These are phyloP conservation scores for Syngnathus acus DNA, from an alignment of 2,797 vertebrate species.

Conservation along the genomic window DNA sequence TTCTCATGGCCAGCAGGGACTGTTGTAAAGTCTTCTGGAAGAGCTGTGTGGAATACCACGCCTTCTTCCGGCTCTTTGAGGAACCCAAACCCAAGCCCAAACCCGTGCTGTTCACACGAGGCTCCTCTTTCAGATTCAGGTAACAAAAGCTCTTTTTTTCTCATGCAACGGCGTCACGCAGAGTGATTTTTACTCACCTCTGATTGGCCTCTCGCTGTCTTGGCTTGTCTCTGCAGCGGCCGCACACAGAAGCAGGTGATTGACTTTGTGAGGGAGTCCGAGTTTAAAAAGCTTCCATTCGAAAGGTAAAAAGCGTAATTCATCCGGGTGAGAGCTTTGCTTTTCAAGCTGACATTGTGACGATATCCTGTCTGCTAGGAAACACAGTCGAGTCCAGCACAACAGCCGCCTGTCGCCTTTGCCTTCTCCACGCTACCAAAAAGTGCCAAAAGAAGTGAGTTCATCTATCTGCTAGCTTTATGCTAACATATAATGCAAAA, in stretches of 20 bases:
- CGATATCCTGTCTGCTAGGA: constrained; percentile 68
- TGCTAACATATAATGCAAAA: no score
- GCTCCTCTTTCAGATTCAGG: constrained; percentile 98
- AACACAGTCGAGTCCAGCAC: constrained; percentile 92
- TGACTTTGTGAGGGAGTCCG: constrained; percentile 92
- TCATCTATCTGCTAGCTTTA: no score
- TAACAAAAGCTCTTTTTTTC: constrained; percentile 44
- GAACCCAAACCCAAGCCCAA: constrained; percentile 96
- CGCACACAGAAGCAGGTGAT: constrained; percentile 98
- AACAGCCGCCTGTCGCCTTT: constrained; percentile 76
- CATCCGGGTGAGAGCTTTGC: not conserved
- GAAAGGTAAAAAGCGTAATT: constrained; percentile 78
- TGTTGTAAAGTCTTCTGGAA: constrained; percentile 99
- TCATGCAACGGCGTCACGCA: not conserved
- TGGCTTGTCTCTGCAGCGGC: constrained; percentile 69
- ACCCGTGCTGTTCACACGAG: constrained; percentile 89
- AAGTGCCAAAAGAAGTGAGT: constrained; percentile 93
- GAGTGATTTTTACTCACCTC: not conserved
- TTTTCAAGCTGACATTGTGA: constrained; percentile 25
- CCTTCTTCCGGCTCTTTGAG: constrained; percentile 97
- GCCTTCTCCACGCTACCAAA: constrained; percentile 76
- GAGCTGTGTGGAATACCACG: constrained; percentile 96
- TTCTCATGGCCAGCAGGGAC: constrained; percentile 92
- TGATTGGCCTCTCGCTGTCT: not conserved
- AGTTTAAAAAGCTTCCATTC: constrained; percentile 95